Conservation (phyloP, 2,113 vertebrate genomes). For the Symphodus melops region DNA sequence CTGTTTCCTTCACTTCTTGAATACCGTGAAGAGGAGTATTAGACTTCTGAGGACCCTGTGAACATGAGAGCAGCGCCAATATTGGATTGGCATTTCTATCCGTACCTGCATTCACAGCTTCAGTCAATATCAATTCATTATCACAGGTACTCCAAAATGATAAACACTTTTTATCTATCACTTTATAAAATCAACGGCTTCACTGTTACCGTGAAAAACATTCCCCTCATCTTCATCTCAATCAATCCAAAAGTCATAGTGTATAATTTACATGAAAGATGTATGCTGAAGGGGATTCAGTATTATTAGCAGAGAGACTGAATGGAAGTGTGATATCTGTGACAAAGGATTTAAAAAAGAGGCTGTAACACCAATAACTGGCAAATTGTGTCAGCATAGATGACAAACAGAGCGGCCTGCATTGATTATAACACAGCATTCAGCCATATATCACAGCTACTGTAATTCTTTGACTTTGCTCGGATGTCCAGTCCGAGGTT, state of each 20-base stretch:
- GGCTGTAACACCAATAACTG: constrained; percentile 13
- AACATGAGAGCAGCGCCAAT: constrained; percentile 29
- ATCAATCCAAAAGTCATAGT: constrained; percentile 60
- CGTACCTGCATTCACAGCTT: constrained; percentile 49
- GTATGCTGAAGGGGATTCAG: constrained; percentile 60
- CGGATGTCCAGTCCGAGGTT: constrained; percentile 66
- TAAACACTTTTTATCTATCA: constrained; percentile 75
- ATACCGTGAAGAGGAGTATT: constrained; percentile 54
- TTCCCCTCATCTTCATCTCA: constrained; percentile 59
- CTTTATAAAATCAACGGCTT: constrained; percentile 73
- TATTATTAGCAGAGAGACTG: constrained; percentile 57
- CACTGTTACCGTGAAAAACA: constrained; percentile 64
- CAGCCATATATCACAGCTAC: constrained; percentile 38
- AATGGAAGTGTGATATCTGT: constrained; percentile 44
- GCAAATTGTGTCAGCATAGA: constrained; percentile 31
- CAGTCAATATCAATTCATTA: constrained; percentile 77
- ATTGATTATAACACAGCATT: constrained; percentile 17
- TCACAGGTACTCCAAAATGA: constrained; percentile 64
- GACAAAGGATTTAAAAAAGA: constrained; percentile 23
- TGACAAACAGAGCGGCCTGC: constrained; percentile 29
- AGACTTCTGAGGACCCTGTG: constrained; percentile 54
- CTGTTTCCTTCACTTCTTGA: constrained; percentile 59
- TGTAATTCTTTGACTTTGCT: constrained; percentile 50
- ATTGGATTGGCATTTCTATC: constrained; percentile 48
- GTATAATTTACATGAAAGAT: constrained; percentile 62